A percentile compares a stretch with the other conserved stretches of the same genome.
These are phyloP conservation scores for Chrysomela aeneicollis DNA, from an alignment of 2,888 invertebrate species.

Conservation along the genomic window DNA sequence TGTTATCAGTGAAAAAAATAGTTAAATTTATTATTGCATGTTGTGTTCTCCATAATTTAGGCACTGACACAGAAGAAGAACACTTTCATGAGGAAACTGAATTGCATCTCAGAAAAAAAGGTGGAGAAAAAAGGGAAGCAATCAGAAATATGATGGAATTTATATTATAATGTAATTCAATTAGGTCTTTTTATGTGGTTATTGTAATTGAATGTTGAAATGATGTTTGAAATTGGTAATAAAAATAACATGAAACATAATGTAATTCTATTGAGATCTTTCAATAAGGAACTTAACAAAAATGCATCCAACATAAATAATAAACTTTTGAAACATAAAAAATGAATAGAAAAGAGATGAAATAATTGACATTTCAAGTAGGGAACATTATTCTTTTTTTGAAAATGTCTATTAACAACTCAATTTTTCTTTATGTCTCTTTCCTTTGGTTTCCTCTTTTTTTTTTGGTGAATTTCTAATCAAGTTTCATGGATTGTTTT, in stretches of 20 bases:
- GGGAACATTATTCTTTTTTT: not conserved
- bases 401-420: slow-evolving; percentile 7
- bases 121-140: too few relatives aligned
- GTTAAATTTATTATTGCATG: too few relatives aligned
- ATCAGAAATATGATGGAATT: too few relatives aligned
- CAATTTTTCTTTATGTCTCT: slow-evolving; percentile 20
- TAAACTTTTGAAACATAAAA: not conserved
- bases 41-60: too few relatives aligned
- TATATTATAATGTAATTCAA: slow-evolving; percentile 17
- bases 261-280: too few relatives aligned
- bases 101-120: too few relatives aligned
- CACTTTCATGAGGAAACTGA: too few relatives aligned
- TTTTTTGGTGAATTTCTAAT: slow-evolving; percentile 15
- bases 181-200: not conserved
- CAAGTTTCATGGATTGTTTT: slow-evolving; percentile 1
- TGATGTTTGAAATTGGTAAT: not conserved
- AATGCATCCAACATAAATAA: not conserved
- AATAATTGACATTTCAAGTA: not conserved
- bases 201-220: too few relatives aligned
- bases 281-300: not conserved
- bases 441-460: slow-evolving; percentile 12
- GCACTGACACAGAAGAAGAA: too few relatives aligned
- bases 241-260: not conserved
- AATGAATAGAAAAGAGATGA: too few relatives aligned
- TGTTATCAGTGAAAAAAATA: too few relatives aligned